phyloP scores from a whole-genome alignment of 2,113 vertebrate species.

The Garra rufa region DNA sequence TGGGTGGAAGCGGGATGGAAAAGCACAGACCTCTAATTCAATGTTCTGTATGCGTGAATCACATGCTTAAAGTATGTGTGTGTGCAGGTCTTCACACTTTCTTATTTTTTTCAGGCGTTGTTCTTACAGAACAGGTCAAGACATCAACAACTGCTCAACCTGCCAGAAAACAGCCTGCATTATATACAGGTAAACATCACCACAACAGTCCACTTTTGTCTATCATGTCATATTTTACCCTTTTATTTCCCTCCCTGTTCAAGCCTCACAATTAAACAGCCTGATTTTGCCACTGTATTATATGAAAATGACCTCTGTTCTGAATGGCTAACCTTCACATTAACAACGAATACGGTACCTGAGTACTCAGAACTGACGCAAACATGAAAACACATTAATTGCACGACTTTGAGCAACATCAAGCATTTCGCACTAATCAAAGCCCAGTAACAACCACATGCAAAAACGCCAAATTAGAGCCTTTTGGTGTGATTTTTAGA shows the following conservation, averaged over 20 bases:
- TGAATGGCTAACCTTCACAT: not conserved
- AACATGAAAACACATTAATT: not conserved
- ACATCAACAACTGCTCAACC: constrained; percentile 97
- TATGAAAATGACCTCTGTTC: not conserved
- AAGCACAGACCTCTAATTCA: constrained; percentile 14
- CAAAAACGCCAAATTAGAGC: not conserved
- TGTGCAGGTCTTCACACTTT: constrained; percentile 8
- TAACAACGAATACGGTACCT: not conserved
- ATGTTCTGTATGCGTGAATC: not conserved
- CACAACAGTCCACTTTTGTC: not conserved
- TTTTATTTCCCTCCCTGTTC: not conserved
- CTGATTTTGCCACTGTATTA: not conserved
- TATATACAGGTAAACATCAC: constrained; percentile 93
- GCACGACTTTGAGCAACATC: not conserved
- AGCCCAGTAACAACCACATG: not conserved
- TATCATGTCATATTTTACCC: not conserved
- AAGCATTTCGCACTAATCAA: not conserved
- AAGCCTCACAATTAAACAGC: not conserved
- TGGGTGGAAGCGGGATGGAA: not conserved
- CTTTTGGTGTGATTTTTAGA: not conserved
- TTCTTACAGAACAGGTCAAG: constrained; percentile 97
- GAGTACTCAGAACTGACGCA: not conserved
- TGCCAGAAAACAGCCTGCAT: constrained; percentile 98
- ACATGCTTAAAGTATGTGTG: constrained; percentile 25
- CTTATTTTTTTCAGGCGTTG: constrained; percentile 79